Base-by-base conservation (phyloP, 2,888 invertebrate genomes). In the Ochropacha duplaris region DNA sequence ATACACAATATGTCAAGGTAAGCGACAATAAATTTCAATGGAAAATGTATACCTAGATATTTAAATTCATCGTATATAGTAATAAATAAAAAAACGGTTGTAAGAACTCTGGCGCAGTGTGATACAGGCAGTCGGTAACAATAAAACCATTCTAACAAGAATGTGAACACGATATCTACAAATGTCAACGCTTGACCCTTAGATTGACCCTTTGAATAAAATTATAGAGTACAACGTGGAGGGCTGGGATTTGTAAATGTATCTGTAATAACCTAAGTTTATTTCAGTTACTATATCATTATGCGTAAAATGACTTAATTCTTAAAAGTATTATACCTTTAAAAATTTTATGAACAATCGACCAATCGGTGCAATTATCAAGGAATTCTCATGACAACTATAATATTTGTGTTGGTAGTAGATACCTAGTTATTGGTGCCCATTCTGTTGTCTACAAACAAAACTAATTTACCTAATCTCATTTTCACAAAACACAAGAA, bases 121-220 rank as follows among this genome's bases (percentile, higher is more conserved):
- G 24, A 26, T 26, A 19, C 26, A 54, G 61, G 57, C 59, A 54
- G 61, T 56, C 59, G 58, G 68, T 69, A 72, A 68, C 62, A 61
- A 67, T 58, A 66, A 54, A 49, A 58, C 58, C 49, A 31, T 50
- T 50, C 58, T 57, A 62, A 62, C 57, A 56, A 62, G 74, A 79
- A 78, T 73, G 69, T 74, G 72, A 74, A 73, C 78, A 76, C 75
- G 80, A 75, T 76, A 79, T 80, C 83, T 78, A 77, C 75, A 86
- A 87, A 87, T 87, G 86, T 81, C 87, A 84, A 80, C 72, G 69
- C 61, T 68, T 83, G 82, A 84, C 83, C 80, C 79, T 57, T 63
- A 62, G 68, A 65, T 68, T 76, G 77, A 79, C 77, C 81, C 59
- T 56, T 64, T 61, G 68, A 62, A 69, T 68, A 65, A 64, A 66